These are phyloP conservation scores for Shinisaurus crocodilurus DNA, from an alignment of 2,113 vertebrate genomes.

Conservation along the genomic window DNA sequence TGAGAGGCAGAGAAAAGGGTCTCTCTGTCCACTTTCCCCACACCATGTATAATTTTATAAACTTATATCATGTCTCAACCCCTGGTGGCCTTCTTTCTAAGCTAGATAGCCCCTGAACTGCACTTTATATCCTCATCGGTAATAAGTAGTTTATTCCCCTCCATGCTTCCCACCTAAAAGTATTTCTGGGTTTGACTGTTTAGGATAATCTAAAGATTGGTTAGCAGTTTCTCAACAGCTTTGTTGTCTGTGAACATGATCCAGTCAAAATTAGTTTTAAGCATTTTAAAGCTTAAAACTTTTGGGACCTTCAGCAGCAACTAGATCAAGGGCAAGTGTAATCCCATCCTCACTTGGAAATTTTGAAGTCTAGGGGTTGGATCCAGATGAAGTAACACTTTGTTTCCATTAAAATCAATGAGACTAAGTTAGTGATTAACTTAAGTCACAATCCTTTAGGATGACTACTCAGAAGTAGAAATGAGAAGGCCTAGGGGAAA, in stretches of 20 bases:
- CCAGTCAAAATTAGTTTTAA: not conserved
- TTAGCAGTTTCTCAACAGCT: not conserved
- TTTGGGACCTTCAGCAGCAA: too few species aligned
- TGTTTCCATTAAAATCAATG: too few species aligned
- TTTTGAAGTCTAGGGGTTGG: too few species aligned
- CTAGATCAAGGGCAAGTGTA: too few species aligned
- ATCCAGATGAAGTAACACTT: too few species aligned
- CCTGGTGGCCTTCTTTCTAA: not conserved
- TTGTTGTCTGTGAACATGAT: not conserved
- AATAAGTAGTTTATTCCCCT: not conserved
- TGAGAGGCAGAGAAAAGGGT: not conserved
- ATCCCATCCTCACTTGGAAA: too few species aligned
- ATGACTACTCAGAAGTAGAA: too few species aligned
- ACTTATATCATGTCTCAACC: not conserved
- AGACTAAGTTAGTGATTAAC: too few species aligned
- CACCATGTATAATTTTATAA: not conserved
- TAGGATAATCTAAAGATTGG: not conserved
- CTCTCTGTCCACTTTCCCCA: not conserved
- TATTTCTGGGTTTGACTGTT: not conserved
- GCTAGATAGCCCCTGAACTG: not conserved
- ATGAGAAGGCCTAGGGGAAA: too few species aligned
- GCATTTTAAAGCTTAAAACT: too few species aligned
- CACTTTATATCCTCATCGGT: not conserved
- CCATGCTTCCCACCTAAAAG: not conserved
- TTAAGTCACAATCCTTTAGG: too few species aligned